Conservation (phyloP, 2,797 vertebrate genomes). For the Rhabdomys pumilio region DNA sequence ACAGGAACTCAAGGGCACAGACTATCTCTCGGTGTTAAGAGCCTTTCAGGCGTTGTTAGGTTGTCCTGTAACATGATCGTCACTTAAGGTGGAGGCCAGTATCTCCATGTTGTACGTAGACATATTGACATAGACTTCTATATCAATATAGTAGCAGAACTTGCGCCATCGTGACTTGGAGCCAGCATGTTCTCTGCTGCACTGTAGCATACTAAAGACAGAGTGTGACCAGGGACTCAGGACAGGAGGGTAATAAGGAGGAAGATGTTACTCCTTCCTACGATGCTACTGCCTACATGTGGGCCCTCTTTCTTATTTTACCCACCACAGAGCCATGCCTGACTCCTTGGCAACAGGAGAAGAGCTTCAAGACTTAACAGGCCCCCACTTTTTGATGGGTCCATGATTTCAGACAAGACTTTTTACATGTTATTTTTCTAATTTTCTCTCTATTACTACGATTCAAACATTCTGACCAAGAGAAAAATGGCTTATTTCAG, state of each 20-base stretch:
- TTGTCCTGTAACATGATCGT: fast-evolving
- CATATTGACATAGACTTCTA: neutral
- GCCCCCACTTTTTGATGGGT: fast-evolving
- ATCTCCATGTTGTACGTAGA: neutral
- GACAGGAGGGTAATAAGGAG: neutral
- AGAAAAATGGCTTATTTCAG: neutral
- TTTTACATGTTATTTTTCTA: neutral
- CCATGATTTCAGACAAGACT: fast-evolving
- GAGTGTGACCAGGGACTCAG: neutral
- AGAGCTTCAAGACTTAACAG: fast-evolving
- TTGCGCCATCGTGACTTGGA: no score
- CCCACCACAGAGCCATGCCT: neutral
- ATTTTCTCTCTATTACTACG: neutral
- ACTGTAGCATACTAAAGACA: fast-evolving
- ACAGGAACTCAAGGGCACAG: neutral
- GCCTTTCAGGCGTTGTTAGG: fast-evolving
- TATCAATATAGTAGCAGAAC: neutral
- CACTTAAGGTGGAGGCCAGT: fast-evolving
- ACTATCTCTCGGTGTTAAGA: fast-evolving
- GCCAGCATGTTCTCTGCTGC: fast-evolving
- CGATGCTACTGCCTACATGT: neutral
- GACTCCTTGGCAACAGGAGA: fast-evolving
- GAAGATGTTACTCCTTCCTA: fast-evolving
- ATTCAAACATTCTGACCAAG: neutral
- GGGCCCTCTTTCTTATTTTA: fast-evolving